Evolutionary conservation across 2,113 vertebrate species (phyloP), one percentile per base, ranked within the genome.

Genomic region (Butastur rufipennis): DNA sequence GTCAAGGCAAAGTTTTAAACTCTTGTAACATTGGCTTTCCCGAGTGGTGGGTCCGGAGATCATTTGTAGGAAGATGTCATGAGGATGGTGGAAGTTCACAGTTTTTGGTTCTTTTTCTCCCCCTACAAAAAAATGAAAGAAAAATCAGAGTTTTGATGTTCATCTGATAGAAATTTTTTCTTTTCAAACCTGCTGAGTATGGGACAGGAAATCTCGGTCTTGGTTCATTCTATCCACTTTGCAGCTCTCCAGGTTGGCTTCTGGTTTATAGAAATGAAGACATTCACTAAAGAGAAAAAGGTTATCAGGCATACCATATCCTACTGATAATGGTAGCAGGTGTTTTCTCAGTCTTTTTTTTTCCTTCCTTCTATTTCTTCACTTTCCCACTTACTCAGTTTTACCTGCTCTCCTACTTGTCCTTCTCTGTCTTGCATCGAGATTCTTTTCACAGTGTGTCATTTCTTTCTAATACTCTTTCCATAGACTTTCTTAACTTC

Each of bases 221-320:
- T 90, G 85, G 53, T 75, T 93, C 92, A 80, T 95, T 96, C 73
- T 90, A 7, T 95, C 86, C 88, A 78, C 56, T 95, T 96, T 83
- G 75, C 71, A 98, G 88, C 81, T 94, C 90, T 97, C 86, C 81
- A 78, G 82, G 58, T 27, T 96, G 87, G 95, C 88, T 62, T 74
- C 59, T 88, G 42, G 86, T 88, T 96, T 96, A 77, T 75, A 97
- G 94, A 93, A 97, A 95, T 80, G 38, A 94, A 95, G 94, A 81
- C 82, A 62, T 63, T 93, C 17, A 72, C 83, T 93, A 59, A 81
- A 94, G 80, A 81, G 53, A 82, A 55, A 47, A 70, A 47, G 59
- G 47, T 86, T 19, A 42, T 75, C 71, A 59, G 67, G 18, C 25
- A 58, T 65, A 58, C 66, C 48, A 10, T 81, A 48, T 7, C 8